Percentiles rank a stretch among this genome's conserved stretches.
These are phyloP conservation scores for Craseonycteris thonglongyai DNA, from an alignment of 2,113 vertebrate species.

Conservation along the genomic window DNA sequence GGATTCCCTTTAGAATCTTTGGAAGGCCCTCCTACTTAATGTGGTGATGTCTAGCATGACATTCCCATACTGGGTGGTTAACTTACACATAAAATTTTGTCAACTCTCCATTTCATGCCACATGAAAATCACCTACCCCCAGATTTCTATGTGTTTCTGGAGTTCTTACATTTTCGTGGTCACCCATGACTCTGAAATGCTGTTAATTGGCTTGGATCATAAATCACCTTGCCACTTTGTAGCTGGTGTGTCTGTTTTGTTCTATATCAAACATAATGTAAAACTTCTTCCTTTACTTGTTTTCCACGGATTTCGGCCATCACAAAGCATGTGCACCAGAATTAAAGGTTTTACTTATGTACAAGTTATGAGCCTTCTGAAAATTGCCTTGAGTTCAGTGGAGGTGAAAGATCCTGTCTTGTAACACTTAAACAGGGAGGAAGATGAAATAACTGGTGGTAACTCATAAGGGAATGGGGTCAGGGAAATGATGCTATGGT, in stretches of 20 bases:
- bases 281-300: background rate
- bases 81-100: background rate
- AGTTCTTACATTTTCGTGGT: background rate
- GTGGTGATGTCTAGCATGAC: background rate
- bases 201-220: background rate
- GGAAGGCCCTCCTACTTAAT: background rate
- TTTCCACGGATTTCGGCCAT: background rate
- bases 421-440: background rate
- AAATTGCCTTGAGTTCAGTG: background rate
- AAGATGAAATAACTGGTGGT: background rate
- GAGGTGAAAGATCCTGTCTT: background rate
- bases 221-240: background rate
- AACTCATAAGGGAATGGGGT: background rate
- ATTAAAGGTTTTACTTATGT: background rate
- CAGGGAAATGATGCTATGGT: background rate
- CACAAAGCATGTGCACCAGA: background rate
- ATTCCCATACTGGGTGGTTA: background rate
- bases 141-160: background rate
- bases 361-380: background rate
- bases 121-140: background rate
- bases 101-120: background rate
- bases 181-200: background rate
- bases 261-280: background rate
- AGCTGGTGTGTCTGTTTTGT: background rate
- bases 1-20: background rate